Conservation (phyloP, 2,113 vertebrate genomes). For the Periophthalmus modestus region DNA sequence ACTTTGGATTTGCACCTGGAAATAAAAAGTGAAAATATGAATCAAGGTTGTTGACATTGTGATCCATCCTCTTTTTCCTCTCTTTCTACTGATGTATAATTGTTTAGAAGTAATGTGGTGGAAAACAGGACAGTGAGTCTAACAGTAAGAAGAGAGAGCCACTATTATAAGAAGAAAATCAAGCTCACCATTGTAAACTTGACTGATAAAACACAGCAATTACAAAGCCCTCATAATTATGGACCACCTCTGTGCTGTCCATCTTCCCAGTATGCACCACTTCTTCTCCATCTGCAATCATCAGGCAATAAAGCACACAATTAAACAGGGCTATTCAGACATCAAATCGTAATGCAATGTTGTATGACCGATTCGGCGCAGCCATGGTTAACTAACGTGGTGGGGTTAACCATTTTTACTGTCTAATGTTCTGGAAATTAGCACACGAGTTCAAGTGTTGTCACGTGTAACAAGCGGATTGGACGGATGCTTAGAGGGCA, state of each 20-base stretch:
- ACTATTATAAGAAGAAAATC: constrained; percentile 41
- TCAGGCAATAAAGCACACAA: constrained; percentile 1
- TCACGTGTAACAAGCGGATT: neutral
- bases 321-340: neutral
- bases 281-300: constrained; percentile 16
- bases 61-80: constrained; percentile 64
- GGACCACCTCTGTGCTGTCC: constrained; percentile 15
- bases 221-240: constrained; percentile 38
- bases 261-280: constrained; percentile 6
- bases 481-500: neutral
- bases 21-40: constrained; percentile 68
- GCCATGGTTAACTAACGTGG: neutral
- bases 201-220: constrained; percentile 49
- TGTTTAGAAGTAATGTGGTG: constrained; percentile 74
- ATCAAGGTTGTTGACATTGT: constrained; percentile 65
- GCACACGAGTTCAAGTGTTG: neutral
- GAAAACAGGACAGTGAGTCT: constrained; percentile 56
- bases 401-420: neutral
- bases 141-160: constrained; percentile 12
- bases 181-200: constrained; percentile 46
- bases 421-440: constrained; percentile 4
- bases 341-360: neutral
- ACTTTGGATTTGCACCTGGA: constrained; percentile 29
- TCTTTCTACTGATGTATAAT: constrained; percentile 67
- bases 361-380: neutral